phyloP scores from a whole-genome alignment of 2,888 invertebrate species.

The Stenodera caucasica region DNA sequence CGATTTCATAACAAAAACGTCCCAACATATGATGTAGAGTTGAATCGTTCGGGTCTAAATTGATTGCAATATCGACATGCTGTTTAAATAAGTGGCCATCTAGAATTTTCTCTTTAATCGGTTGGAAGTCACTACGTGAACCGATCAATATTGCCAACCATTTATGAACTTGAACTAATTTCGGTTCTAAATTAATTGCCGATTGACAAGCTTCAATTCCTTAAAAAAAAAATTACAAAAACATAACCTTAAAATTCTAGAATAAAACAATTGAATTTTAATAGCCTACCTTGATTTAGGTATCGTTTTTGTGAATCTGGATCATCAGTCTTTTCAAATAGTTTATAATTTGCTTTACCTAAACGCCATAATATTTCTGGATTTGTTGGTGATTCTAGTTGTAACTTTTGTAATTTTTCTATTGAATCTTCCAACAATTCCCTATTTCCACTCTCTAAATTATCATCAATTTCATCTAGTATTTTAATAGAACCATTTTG shows the following conservation, averaged over 20 bases:
- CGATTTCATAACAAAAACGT: slow-evolving; percentile 68
- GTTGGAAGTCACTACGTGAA: slow-evolving; percentile 62
- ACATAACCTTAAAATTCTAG: too few relatives aligned
- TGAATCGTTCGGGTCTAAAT: slow-evolving; percentile 63
- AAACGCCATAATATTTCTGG: slow-evolving; percentile 49
- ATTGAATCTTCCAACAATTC: slow-evolving; percentile 39
- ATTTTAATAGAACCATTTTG: slow-evolving; percentile 31
- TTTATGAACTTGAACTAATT: slow-evolving; percentile 66
- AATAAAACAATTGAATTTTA: too few relatives aligned
- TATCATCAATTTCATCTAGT: slow-evolving; percentile 43
- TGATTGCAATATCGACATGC: slow-evolving; percentile 68
- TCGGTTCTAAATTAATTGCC: slow-evolving; percentile 58
- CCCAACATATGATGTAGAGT: slow-evolving; percentile 69
- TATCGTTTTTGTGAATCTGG: slow-evolving; percentile 20
- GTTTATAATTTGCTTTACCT: slow-evolving; percentile 49
- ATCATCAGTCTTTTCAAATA: slow-evolving; percentile 38
- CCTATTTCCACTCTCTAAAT: slow-evolving; percentile 40
- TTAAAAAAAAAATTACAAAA: slow-evolving; percentile 42
- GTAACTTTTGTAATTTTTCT: slow-evolving; percentile 43
- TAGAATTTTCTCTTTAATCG: slow-evolving; percentile 65
- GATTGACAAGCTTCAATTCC: slow-evolving; percentile 62
- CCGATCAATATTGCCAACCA: slow-evolving; percentile 74
- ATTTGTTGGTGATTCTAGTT: slow-evolving; percentile 46
- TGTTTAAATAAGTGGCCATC: slow-evolving; percentile 68
- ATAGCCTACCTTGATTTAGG: slow-evolving; percentile 42